Conservation (phyloP, 1,140 invertebrate genomes). For the Mercenaria mercenaria region DNA sequence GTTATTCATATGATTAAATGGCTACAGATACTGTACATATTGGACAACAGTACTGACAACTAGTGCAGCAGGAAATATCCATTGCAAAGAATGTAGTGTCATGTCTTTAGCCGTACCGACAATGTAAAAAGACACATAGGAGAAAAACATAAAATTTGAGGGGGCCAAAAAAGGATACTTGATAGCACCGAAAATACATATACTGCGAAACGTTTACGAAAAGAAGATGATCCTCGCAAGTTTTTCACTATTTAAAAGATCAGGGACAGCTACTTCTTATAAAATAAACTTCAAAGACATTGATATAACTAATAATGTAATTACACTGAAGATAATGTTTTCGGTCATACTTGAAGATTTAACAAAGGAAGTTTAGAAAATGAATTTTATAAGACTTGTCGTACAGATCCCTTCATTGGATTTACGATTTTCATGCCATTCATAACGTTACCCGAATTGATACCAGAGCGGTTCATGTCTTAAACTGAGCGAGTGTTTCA, state of each 20-base stretch:
- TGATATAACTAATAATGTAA: too few species aligned
- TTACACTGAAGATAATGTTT: too few species aligned
- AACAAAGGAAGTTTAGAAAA: neutral
- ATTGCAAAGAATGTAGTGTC: slow-evolving; percentile 21
- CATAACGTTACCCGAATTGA: neutral
- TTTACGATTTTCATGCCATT: slow-evolving; percentile 13
- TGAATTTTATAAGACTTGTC: neutral
- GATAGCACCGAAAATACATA: neutral
- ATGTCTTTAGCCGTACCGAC: neutral
- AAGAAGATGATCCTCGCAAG: slow-evolving; percentile 8
- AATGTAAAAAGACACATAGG: slow-evolving; percentile 3
- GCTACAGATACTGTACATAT: too few species aligned
- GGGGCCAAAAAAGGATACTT: neutral
- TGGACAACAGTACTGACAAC: too few species aligned
- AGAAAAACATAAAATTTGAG: too few species aligned
- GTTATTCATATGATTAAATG: too few species aligned
- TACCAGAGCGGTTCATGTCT: neutral
- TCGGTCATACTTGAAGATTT: neutral
- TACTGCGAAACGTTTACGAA: neutral
- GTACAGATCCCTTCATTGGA: slow-evolving; percentile 25
- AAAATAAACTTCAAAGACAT: too few species aligned
- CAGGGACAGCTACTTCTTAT: too few species aligned
- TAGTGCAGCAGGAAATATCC: neutral
- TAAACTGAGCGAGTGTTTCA: slow-evolving; percentile 2
- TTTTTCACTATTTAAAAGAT: neutral